Evolutionary conservation across 2,797 vertebrate genomes (phyloP).

Genomic region (Poeciliopsis presidionis): DNA sequence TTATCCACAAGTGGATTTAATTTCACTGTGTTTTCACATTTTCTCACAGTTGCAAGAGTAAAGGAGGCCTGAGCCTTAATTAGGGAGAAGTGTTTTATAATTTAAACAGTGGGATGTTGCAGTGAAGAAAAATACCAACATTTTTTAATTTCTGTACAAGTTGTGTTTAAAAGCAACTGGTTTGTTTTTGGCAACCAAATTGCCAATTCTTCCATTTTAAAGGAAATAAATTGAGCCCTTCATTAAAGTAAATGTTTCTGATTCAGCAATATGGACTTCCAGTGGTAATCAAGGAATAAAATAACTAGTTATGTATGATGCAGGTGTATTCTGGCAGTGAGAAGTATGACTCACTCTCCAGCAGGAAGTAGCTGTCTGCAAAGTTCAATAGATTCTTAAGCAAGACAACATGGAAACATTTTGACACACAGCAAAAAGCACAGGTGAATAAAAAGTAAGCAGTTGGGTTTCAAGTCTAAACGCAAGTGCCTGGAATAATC

Average conservation of each 20-base stretch:
- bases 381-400: slow-evolving; percentile 8
- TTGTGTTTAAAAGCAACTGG: neutral
- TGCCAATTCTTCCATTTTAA: neutral
- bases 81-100: neutral
- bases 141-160: neutral
- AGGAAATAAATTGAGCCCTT: neutral
- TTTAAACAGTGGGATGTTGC: neutral
- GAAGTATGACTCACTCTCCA: slow-evolving; percentile 5
- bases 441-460: slow-evolving; percentile 8
- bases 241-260: neutral
- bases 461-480: slow-evolving; percentile 24
- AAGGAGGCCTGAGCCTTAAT: neutral
- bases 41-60: neutral
- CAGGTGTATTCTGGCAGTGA: slow-evolving; percentile 8
- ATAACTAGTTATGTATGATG: slow-evolving; percentile 16
- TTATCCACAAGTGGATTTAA: neutral
- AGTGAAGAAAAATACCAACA: neutral
- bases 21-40: too few relatives aligned
- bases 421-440: slow-evolving; percentile 1
- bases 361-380: neutral
- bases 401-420: neutral
- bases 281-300: neutral
- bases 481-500: slow-evolving; percentile 26
- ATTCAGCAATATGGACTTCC: neutral
- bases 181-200: slow-evolving; percentile 1